phyloP scores from a whole-genome alignment of 2,113 vertebrate genomes.

The Protobothrops mucrosquamatus region DNA sequence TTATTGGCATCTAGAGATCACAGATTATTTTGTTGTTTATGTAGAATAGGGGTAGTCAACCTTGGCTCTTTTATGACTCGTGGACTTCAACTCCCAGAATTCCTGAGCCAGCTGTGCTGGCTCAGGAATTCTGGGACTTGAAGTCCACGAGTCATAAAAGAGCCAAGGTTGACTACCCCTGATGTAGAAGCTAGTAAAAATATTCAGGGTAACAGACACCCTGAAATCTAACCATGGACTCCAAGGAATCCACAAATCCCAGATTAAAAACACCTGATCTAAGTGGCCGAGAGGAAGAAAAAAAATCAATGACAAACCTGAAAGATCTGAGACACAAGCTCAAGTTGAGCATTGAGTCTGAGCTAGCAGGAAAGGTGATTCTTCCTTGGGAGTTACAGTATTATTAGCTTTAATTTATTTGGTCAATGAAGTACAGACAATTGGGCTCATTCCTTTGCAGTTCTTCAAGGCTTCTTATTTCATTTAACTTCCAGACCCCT shows the following conservation, averaged over 20 bases:
- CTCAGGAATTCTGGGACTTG: too few species aligned
- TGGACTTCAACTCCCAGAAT: too few species aligned
- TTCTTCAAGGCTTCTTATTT: not conserved
- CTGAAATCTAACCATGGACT: not conserved
- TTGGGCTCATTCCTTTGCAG: not conserved
- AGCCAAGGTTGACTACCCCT: too few species aligned
- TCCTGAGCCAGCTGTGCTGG: too few species aligned
- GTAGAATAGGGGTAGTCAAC: too few species aligned
- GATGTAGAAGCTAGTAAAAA: not conserved
- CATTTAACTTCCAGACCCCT: not conserved
- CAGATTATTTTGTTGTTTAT: not conserved
- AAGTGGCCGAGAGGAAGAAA: not conserved
- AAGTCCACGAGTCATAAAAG: too few species aligned
- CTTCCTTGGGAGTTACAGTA: not conserved
- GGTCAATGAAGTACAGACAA: not conserved
- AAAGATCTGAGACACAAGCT: not conserved
- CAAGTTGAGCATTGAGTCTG: not conserved
- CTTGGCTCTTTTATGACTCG: too few species aligned
- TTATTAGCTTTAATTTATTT: not conserved
- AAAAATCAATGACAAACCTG: not conserved
- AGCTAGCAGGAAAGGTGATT: not conserved
- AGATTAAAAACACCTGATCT: not conserved
- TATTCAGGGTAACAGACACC: not conserved
- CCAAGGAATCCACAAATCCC: not conserved
- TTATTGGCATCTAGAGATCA: not conserved